Base-by-base conservation (phyloP, 2,888 invertebrate genomes). In the Calameuta pallipes region DNA sequence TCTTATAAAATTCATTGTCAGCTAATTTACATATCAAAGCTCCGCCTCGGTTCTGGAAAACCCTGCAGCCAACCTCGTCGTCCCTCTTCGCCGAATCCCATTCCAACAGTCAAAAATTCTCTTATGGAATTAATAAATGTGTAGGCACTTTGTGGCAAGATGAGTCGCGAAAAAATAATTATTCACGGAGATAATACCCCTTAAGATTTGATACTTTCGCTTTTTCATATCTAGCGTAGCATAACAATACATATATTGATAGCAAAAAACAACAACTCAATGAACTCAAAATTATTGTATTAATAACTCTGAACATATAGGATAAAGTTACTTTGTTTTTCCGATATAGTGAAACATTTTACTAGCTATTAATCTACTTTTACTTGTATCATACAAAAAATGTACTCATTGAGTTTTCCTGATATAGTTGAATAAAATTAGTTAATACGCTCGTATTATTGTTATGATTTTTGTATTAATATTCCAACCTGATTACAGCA, bases 1-100 rank as follows among this genome's bases (percentile, higher is more conserved):
- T 90, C 90, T 90, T 90, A 88, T 88, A 88, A 90, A 90, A 90
- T 90, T 90, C 90, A 90, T 90, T 90, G 90, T 90, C 90, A 86
- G 88, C 83, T 87, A 89, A 90, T 90, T 90, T 89, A 87, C 90
- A 89, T 90, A 87, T 90, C 91, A 90, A 89, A 90, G 90, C 87
- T 76, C 70, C 77, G 36, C 78, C 75, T 68, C 80, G 75, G 36
- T 31, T n/a, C 76, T 75, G 35, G n/a, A 15, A 74, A 69, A 31
- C 36, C 79, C 79, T 34, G 56, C 34, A 34, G 73, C 78, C 70
- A 37, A 41, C 76, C 41, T 41, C 74, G 71, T 79, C 76, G 31
- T 73, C 73, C 68, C 71, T 56, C 4, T 9, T 9, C 41, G 4
- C 9, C 41, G 41, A 23, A 56, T 23, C 69, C 56, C 56, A 31